A percentile compares a stretch with the other conserved stretches of the same genome.
These are phyloP conservation scores for Sanderia malayensis DNA, from an alignment of 30 jellyfish, hydroid and myxozoan genomes.

Conservation along the genomic window DNA sequence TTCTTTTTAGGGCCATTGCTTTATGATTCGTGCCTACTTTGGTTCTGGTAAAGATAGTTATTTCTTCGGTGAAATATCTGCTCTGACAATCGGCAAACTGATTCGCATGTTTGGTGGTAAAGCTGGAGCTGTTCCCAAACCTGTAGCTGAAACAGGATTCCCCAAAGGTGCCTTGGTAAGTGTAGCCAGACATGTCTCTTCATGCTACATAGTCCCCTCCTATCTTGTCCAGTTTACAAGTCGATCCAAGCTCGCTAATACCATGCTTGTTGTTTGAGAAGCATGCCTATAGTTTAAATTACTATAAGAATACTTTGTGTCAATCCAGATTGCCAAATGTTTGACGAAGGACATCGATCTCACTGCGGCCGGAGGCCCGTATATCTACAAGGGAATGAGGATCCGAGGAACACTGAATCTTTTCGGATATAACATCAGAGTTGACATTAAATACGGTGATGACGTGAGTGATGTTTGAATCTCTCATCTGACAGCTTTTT, in stretches of 20 bases:
- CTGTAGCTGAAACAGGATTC: constrained; percentile 79
- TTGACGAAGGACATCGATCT: constrained; percentile 68
- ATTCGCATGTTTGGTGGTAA: constrained; percentile 92
- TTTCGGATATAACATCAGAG: constrained; percentile 74
- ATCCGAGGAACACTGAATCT: constrained; percentile 81
- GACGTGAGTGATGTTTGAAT: no score
- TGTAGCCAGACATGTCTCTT: no score
- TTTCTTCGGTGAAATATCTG: constrained; percentile 85
- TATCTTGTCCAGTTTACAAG: no score
- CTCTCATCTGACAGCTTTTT: no score
- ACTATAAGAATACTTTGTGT: no score
- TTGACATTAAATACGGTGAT: constrained; percentile 56
- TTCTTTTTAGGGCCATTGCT: constrained; percentile 89
- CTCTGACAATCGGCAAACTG: constrained; percentile 86
- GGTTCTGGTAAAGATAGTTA: constrained; percentile 79
- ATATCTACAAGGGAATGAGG: constrained; percentile 74
- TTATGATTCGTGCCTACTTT: constrained; percentile 74
- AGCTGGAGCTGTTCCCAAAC: constrained; percentile 62
- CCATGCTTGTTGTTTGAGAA: no score
- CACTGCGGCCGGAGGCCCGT: constrained; percentile 85
- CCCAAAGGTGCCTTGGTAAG: constrained; percentile 91
- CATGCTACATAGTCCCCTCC: no score
- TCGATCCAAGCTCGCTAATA: no score
- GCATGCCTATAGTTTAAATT: no score
- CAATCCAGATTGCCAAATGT: constrained; percentile 73